A percentile compares a stretch with the other conserved stretches of the same genome.
phyloP scores from a whole-genome alignment of 2,797 vertebrate genomes.

The Streptopelia turtur region DNA sequence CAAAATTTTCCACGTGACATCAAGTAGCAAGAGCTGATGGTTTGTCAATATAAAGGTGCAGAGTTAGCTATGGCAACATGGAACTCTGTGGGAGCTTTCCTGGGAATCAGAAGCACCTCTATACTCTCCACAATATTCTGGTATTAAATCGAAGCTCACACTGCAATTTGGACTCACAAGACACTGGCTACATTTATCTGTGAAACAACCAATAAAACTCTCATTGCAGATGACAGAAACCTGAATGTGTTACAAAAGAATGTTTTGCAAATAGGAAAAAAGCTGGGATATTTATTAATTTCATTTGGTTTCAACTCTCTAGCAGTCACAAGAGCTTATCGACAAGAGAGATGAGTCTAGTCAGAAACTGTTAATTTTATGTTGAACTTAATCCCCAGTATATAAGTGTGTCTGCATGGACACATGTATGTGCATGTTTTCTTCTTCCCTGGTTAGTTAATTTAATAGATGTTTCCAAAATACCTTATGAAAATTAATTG shows the following conservation, averaged over 20 bases:
- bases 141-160: neutral
- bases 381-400: neutral
- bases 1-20: neutral
- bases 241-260: neutral
- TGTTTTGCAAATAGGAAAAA: constrained; percentile 10
- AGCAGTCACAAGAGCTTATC: neutral
- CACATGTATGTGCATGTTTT: neutral
- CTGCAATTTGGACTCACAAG: neutral
- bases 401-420: neutral
- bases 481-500: neutral
- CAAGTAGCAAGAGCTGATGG: neutral
- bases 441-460: constrained; percentile 29
- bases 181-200: neutral
- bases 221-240: neutral
- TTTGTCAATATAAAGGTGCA: neutral
- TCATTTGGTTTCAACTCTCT: neutral
- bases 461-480: constrained; percentile 21
- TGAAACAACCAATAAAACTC: neutral
- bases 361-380: neutral
- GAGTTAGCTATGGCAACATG: neutral
- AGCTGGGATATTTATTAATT: neutral
- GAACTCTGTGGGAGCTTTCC: neutral
- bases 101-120: neutral
- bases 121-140: constrained; percentile 11
- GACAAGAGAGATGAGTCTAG: neutral